Conservation (phyloP, 2,888 invertebrate species). For the Drosophila flavopinicola region DNA sequence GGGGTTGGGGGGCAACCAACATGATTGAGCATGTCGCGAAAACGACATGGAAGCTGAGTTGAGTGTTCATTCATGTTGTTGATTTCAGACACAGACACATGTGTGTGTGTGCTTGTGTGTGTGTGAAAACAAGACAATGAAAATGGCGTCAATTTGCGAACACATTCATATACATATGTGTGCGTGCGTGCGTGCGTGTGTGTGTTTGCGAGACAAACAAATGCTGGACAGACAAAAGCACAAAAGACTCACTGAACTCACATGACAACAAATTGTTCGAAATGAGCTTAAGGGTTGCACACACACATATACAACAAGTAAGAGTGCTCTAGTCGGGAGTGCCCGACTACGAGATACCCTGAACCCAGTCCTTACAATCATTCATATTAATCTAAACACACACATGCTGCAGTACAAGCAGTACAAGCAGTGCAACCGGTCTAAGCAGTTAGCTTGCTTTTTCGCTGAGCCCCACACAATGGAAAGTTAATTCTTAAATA, state of each 20-base stretch:
- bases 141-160: slow-evolving; percentile 74
- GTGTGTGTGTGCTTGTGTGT: slow-evolving; percentile 18
- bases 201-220: slow-evolving; percentile 5
- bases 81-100: slow-evolving; percentile 38
- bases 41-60: slow-evolving; percentile 72
- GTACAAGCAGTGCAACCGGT: too few species aligned
- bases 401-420: too few species aligned
- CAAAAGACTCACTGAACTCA: slow-evolving; percentile 55
- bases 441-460: too few species aligned
- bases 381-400: too few species aligned
- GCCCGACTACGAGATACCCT: too few species aligned
- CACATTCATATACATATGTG: slow-evolving; percentile 22
- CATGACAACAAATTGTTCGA: slow-evolving; percentile 50
- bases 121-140: slow-evolving; percentile 61
- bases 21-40: slow-evolving; percentile 73
- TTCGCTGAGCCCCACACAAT: too few species aligned
- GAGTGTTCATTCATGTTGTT: slow-evolving; percentile 77
- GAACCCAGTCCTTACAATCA: too few species aligned
- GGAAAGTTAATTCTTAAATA: too few species aligned
- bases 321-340: too few species aligned
- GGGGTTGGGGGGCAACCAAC: slow-evolving; percentile 17
- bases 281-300: slow-evolving; percentile 55
- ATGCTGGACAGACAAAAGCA: slow-evolving; percentile 49
- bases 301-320: slow-evolving; percentile 20
- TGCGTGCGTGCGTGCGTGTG: not conserved